Conservation (phyloP, 2,797 vertebrate species). For the Neostethus bicornis region DNA sequence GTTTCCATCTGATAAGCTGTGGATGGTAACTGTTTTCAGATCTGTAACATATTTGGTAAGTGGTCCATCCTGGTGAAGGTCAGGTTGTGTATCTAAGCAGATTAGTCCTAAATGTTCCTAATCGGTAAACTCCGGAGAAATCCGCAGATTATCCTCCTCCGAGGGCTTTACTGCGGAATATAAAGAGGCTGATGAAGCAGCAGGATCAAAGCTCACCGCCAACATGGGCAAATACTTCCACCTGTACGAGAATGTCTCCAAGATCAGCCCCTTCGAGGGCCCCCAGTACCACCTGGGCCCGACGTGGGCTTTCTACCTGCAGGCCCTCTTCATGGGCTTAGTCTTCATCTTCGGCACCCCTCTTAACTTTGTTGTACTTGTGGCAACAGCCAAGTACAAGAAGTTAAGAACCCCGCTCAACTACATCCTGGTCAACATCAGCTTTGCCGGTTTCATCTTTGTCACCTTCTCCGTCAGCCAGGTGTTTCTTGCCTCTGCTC, state of each 20-base stretch:
- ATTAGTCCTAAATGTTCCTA: constrained; percentile 39
- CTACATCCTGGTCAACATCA: constrained; percentile 86
- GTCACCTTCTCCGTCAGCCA: constrained; percentile 79
- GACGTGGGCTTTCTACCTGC: constrained; percentile 81
- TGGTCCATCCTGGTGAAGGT: too few relatives aligned
- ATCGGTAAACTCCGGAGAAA: constrained; percentile 38
- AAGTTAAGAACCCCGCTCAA: constrained; percentile 84
- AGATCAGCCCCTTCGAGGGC: constrained; percentile 80
- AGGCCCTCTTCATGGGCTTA: constrained; percentile 83
- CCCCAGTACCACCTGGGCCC: constrained; percentile 86
- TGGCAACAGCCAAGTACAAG: constrained; percentile 82
- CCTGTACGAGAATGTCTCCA: constrained; percentile 81
- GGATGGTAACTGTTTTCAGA: too few relatives aligned
- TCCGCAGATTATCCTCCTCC: constrained; percentile 23
- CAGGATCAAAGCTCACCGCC: constrained; percentile 4
- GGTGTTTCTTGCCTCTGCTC: constrained; percentile 77
- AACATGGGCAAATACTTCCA: constrained; percentile 82
- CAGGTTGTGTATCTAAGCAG: constrained; percentile 20
- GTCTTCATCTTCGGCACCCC: constrained; percentile 63
- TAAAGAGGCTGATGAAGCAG: constrained; percentile 15
- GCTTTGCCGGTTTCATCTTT: constrained; percentile 77
- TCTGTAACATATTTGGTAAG: too few relatives aligned
- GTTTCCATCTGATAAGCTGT: too few relatives aligned
- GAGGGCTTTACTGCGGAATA: constrained; percentile 46
- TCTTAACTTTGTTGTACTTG: constrained; percentile 74